Evolutionary conservation across 2,888 invertebrate species (phyloP).

Genomic region (Drosophila austrosaltans): DNA sequence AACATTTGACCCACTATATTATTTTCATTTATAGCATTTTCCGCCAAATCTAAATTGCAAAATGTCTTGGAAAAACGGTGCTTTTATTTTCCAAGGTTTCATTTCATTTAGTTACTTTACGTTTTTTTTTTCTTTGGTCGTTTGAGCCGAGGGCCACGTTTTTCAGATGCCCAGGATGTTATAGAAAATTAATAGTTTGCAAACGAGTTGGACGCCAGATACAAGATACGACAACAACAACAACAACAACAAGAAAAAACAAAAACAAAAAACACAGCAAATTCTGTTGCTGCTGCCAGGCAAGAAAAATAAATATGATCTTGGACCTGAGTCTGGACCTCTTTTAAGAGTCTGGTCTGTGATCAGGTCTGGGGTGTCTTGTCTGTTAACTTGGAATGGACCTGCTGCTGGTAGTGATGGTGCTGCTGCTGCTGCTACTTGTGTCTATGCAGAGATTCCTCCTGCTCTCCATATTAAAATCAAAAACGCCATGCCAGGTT

Average conservation of each 20-base stretch:
- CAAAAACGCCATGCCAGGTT: constrained; percentile 44
- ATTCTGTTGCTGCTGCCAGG: constrained; percentile 64
- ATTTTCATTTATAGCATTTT: constrained; percentile 23
- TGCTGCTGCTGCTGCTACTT: constrained; percentile 36
- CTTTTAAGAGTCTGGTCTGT: constrained; percentile 28
- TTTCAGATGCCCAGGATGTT: constrained; percentile 71
- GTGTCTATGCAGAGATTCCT: constrained; percentile 33
- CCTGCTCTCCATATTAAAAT: constrained; percentile 21
- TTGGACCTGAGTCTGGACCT: constrained; percentile 1
- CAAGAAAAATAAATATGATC: constrained; percentile 29
- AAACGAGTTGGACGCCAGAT: constrained; percentile 79
- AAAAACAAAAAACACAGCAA: constrained; percentile 34
- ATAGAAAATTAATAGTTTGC: constrained; percentile 78
- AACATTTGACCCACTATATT: constrained; percentile 6
- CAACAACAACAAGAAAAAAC: background rate
- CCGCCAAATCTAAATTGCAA: constrained; percentile 47
- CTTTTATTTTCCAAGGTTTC: constrained; percentile 16
- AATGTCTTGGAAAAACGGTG: constrained; percentile 27
- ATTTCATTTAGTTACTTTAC: constrained; percentile 4
- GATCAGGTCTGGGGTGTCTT: constrained; percentile 39
- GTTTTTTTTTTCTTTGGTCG: constrained; percentile 17
- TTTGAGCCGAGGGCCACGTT: constrained; percentile 74
- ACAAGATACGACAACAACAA: constrained; percentile 59
- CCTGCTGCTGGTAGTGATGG: constrained; percentile 49
- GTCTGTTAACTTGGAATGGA: constrained; percentile 38